These are phyloP conservation scores for Berghia stephanieae DNA, from an alignment of 1,140 invertebrate genomes.

Conservation along the genomic window DNA sequence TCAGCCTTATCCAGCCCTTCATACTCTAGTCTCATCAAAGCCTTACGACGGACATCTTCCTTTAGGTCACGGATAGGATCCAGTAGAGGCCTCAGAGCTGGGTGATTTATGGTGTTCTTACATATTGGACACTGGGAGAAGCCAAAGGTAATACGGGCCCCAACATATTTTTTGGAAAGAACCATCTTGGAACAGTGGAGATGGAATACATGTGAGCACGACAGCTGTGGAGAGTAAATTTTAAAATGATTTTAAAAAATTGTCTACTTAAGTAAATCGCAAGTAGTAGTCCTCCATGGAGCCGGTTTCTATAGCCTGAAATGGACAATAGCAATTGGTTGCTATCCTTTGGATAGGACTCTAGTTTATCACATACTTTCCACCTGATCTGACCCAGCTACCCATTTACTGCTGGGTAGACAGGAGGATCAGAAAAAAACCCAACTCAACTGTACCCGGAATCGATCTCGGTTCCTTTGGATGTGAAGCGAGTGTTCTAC, in stretches of 20 bases:
- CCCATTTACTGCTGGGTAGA: too few species aligned
- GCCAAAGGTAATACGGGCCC: constrained; percentile 94
- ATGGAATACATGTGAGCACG: constrained; percentile 97
- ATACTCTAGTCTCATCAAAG: constrained; percentile 94
- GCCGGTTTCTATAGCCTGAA: too few species aligned
- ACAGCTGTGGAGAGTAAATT: constrained; percentile 74
- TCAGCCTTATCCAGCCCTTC: constrained; percentile 87
- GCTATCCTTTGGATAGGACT: too few species aligned
- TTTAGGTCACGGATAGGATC: constrained; percentile 82
- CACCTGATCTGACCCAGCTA: too few species aligned
- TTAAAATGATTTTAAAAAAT: too few species aligned
- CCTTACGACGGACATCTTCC: constrained; percentile 92
- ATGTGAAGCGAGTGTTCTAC: too few species aligned
- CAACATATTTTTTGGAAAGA: constrained; percentile 88
- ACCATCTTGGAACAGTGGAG: constrained; percentile 89
- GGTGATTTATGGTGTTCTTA: constrained; percentile 88
- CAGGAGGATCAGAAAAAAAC: too few species aligned
- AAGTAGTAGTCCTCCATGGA: not conserved
- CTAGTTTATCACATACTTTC: too few species aligned
- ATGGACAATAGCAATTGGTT: too few species aligned
- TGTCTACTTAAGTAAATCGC: not conserved
- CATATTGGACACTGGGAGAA: constrained; percentile 97
- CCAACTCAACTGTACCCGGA: too few species aligned
- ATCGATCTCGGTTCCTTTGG: too few species aligned
- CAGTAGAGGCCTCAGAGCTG: constrained; percentile 80